phyloP scores from a whole-genome alignment of 2,888 invertebrate genomes.

The Pterostichus niger region DNA sequence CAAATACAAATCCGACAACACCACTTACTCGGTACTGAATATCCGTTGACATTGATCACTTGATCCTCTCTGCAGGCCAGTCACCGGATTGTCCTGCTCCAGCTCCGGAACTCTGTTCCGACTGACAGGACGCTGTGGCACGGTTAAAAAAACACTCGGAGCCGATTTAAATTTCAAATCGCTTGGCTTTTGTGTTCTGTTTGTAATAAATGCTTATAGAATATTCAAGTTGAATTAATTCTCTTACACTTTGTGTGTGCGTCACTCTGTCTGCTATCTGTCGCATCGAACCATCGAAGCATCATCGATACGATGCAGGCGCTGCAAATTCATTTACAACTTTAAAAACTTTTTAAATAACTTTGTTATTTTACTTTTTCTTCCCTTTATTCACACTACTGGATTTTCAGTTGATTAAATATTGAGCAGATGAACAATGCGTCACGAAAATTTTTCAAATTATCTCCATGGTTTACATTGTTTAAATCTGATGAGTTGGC shows the following conservation, averaged over 20 bases:
- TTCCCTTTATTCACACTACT: too few species aligned
- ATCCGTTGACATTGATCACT: conserved; percentile 16
- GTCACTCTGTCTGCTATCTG: neutral
- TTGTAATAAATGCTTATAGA: conserved; percentile 60
- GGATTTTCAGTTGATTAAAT: too few species aligned
- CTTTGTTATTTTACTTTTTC: too few species aligned
- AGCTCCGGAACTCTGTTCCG: conserved; percentile 21
- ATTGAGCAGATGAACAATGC: too few species aligned
- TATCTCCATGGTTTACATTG: too few species aligned
- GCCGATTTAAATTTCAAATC: conserved; percentile 58
- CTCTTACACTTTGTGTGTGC: conserved; percentile 40
- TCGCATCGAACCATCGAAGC: neutral
- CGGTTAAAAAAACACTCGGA: conserved; percentile 41
- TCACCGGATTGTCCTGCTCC: conserved; percentile 18
- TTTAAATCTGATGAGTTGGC: too few species aligned
- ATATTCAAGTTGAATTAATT: conserved; percentile 63
- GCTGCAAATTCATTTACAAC: neutral
- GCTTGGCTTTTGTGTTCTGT: conserved; percentile 60
- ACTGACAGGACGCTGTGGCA: conserved; percentile 10
- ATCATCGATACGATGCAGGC: neutral
- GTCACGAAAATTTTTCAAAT: too few species aligned
- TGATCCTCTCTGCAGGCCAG: conserved; percentile 8
- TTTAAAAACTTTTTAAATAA: neutral
- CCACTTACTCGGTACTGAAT: conserved; percentile 11
- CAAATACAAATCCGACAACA: too few species aligned